Evolutionary conservation across 2,888 invertebrate genomes (phyloP), one percentile per base, ranked within the genome.

Genomic region (Amiota communis): DNA sequence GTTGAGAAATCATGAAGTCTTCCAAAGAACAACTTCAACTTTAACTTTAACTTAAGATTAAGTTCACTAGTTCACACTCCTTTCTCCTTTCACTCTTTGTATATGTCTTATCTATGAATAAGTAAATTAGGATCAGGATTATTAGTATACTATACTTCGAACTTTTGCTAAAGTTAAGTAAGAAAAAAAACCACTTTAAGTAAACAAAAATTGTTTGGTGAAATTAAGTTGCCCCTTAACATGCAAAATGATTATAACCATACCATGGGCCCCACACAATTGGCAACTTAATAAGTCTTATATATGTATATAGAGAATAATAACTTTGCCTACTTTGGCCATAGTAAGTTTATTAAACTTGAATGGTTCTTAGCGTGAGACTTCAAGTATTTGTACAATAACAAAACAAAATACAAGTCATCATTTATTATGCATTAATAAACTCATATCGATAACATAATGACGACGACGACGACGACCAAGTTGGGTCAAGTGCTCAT

Each of bases 391-490:
- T n/a, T 12, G 64, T 64, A n/a, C n/a, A n/a, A n/a, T n/a, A 57
- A 57, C 17, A 15, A 57, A 57, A 57, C 53, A 17, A 15, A 8
- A 57, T n/a, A 57, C n/a, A 57, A 8, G 17, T 15, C 17, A 17
- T 20, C 20, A 59, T 79, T 81, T 78, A 86, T 86, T 84, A 84
- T 78, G 78, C 80, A 84, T 86, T 86, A 86, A 86, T 86, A 83
- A 84, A 81, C 81, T 79, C 80, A 84, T 85, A 83, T 83, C 85
- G 86, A 83, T 83, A 77, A 75, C 75, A 63, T 69, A 56, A 69
- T 20, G 71, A 69, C 59, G n/a, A n/a, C n/a, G n/a, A n/a, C n/a
- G n/a, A n/a, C n/a, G n/a, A n/a, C 71, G 48, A 57, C 48, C 69
- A 59, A 46, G 57, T 67, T 73, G 59, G 47, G 68, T n/a, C 48